phyloP scores from a whole-genome alignment of 2,888 invertebrate genomes.

The Volucella inflata region DNA sequence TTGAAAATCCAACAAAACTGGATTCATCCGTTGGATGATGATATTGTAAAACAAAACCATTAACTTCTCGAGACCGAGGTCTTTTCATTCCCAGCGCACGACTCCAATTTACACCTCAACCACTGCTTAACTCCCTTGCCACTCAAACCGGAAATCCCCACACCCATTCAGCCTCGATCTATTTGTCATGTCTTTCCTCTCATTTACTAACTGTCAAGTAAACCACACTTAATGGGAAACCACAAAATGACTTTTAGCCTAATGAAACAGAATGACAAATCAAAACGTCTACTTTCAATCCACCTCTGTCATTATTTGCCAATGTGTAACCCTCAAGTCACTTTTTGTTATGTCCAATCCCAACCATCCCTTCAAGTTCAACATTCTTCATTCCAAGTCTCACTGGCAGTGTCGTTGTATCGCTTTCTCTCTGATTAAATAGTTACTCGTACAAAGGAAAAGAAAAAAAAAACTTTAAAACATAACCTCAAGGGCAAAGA shows the following conservation, averaged over 20 bases:
- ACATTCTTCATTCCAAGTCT: background rate
- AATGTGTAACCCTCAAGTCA: conserved; percentile 18
- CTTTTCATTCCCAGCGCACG: too few species aligned
- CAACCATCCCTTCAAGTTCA: background rate
- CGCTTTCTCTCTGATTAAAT: conserved; percentile 35
- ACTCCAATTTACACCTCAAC: background rate
- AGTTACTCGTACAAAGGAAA: conserved; percentile 14
- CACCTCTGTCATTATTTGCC: too few species aligned
- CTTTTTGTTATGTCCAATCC: background rate
- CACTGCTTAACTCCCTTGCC: background rate
- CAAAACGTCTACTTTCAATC: conserved; percentile 26
- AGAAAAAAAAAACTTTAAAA: background rate
- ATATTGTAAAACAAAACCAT: too few species aligned
- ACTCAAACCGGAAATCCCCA: background rate
- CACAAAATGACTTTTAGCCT: conserved; percentile 24
- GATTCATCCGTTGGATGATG: too few species aligned
- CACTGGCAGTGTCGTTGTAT: conserved; percentile 5
- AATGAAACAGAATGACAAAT: conserved; percentile 53
- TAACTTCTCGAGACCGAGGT: too few species aligned
- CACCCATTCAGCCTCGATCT: background rate
- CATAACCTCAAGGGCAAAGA: conserved; percentile 4
- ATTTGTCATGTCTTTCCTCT: background rate
- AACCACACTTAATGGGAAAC: background rate
- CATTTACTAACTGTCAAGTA: conserved; percentile 9
- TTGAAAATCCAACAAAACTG: too few species aligned